Evolutionary conservation across 2,113 vertebrate genomes (phyloP), one percentile per base, ranked within the genome.

Genomic region (Cathartes aura): DNA sequence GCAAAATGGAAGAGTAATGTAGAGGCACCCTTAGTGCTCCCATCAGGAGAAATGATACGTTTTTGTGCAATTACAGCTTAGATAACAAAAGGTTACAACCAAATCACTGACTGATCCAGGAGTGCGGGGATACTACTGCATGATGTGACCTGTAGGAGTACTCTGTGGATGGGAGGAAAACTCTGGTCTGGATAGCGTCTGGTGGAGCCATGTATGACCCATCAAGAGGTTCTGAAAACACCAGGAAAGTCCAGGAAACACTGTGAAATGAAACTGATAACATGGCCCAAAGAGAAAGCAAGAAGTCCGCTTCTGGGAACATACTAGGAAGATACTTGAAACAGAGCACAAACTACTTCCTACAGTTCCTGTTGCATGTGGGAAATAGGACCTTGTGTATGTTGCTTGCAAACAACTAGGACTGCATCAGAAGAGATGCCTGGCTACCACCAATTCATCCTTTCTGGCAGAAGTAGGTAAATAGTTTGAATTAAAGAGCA

Each of bases 61-160:
- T 56, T 75, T n/a, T 70, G 56, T 71, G 55, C 26, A 56, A 45
- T 32, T 40, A 23, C 32, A 64, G 14, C 71, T 83, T 27, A 53
- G 43, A 30, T 24, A 83, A n/a, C 34, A 78, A 62, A 63, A 52
- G 12, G 16, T 58, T 38, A 76, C 42, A 82, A 50, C 36, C 22
- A 63, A 82, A 76, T 18, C 71, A 58, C 36, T 38, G 52, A n/a
- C 52, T 32, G 42, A 30, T 29, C n/a, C 36, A 56, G 22, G 36
- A 70, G 42, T 5, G 11, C 0, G 1, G 34, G 36, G 60, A 47
- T 42, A 29, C n/a, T 50, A 23, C 56, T 43, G 40, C 0, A 2
- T 48, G 47, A 24, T 75, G 70, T 48, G 32, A 82, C 43, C 20
- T 58, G 48, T 6, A 30, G 32, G 13, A 27, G 6, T 59, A 12